Evolutionary conservation across 2,888 invertebrate genomes (phyloP).

Genomic region (Eilema caniola): DNA sequence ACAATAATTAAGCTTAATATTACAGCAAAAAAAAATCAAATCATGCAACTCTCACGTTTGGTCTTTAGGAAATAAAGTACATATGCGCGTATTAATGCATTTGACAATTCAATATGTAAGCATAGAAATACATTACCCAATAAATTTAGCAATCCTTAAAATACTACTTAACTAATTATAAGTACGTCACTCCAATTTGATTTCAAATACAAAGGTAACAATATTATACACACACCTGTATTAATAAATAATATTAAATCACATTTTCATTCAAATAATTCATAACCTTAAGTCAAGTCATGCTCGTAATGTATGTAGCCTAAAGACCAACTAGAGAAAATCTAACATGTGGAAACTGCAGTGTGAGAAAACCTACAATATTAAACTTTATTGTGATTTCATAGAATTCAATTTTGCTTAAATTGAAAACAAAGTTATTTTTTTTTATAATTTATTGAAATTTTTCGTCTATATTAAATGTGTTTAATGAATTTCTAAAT

Average conservation of each 20-base stretch:
- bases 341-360: conserved; percentile 63
- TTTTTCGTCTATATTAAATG: conserved; percentile 69
- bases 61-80: conserved; percentile 83
- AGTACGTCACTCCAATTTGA: conserved; percentile 73
- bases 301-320: conserved; percentile 69
- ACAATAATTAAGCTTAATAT: conserved; percentile 68
- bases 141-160: conserved; percentile 85
- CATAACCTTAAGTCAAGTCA: conserved; percentile 52
- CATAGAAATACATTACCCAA: conserved; percentile 79
- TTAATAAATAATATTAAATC: conserved; percentile 39
- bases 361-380: conserved; percentile 75
- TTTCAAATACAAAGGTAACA: conserved; percentile 45
- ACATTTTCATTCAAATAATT: conserved; percentile 37
- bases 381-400: conserved; percentile 75
- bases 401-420: conserved; percentile 79
- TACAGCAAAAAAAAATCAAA: conserved; percentile 74
- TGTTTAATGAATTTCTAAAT: conserved; percentile 80
- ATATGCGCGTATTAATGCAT: conserved; percentile 58
- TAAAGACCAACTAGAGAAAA: conserved; percentile 84
- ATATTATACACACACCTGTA: conserved; percentile 49
- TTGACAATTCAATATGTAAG: conserved; percentile 64
- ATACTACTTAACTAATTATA: conserved; percentile 70
- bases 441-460: conserved; percentile 67
- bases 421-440: conserved; percentile 74
- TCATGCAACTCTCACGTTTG: conserved; percentile 86